Percentiles rank a stretch among this genome's conserved stretches.
Evolutionary conservation across 2,888 invertebrate species (phyloP).

Genomic region (Ommatoiulus sabulosus): DNA sequence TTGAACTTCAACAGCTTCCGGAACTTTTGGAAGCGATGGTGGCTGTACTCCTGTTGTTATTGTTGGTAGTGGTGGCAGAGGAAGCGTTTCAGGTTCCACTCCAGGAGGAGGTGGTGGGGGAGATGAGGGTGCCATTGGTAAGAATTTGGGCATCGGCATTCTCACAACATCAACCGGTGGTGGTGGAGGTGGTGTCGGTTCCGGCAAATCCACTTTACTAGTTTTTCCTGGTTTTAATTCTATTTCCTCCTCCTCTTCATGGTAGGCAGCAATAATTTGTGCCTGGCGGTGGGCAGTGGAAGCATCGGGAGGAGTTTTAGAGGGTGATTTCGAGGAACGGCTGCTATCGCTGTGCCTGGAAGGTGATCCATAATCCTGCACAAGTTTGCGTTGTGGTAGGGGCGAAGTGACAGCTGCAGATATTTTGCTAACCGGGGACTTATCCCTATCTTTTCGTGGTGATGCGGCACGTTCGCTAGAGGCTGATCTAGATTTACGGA

Average conservation of each 20-base stretch:
- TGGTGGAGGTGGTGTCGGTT: neutral
- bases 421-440: conserved; percentile 12
- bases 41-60: neutral
- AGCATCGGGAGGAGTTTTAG: conserved; percentile 48
- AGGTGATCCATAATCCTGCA: conserved; percentile 57
- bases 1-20: conserved; percentile 38
- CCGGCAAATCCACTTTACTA: neutral
- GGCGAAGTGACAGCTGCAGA: neutral
- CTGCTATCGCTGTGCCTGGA: conserved; percentile 52
- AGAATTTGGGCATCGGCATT: neutral
- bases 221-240: conserved; percentile 4
- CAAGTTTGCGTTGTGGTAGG: conserved; percentile 20
- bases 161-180: neutral
- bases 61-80: neutral
- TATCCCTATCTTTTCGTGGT: conserved; percentile 13
- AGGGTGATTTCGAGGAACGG: neutral
- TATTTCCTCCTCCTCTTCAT: conserved; percentile 52
- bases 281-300: conserved; percentile 48
- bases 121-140: neutral
- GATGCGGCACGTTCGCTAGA: conserved; percentile 2
- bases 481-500: conserved; percentile 26
- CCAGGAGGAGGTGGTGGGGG: conserved; percentile 14
- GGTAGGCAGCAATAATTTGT: conserved; percentile 47
- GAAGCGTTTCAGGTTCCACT: neutral
- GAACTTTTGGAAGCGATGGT: neutral